Percentiles rank a stretch among this genome's conserved stretches.
Evolutionary conservation across 92 coral and sea anemone genomes (phyloP).

Genomic region (Blastomussa wellsi): DNA sequence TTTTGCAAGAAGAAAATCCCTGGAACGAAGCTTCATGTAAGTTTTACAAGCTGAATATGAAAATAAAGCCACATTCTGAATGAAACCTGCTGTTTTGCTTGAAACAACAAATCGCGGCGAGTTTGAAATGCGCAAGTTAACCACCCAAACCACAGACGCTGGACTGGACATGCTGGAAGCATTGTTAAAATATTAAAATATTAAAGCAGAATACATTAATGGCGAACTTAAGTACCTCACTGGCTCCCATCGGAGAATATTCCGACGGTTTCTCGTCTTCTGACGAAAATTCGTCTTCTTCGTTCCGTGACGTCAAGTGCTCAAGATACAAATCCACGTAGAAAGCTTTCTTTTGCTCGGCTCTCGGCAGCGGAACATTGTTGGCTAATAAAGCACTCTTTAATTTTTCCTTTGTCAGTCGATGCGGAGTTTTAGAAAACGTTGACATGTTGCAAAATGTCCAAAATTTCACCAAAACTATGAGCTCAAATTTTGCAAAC

Average conservation of each 20-base stretch:
- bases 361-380: slow-evolving; percentile 77
- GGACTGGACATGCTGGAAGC: not conserved
- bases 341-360: slow-evolving; percentile 84
- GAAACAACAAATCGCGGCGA: slow-evolving; percentile 30
- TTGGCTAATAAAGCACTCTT: slow-evolving; percentile 77
- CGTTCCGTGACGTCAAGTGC: slow-evolving; percentile 79
- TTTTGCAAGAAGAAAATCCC: not conserved
- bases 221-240: slow-evolving; percentile 48
- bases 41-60: not conserved
- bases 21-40: not conserved
- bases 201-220: slow-evolving; percentile 4
- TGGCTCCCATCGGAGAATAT: slow-evolving; percentile 49
- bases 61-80: slow-evolving; percentile 47
- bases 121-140: slow-evolving; percentile 7
- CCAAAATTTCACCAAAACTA: not conserved
- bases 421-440: slow-evolving; percentile 75
- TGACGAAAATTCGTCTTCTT: slow-evolving; percentile 62
- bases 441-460: slow-evolving; percentile 63
- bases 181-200: slow-evolving; percentile 31
- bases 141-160: slow-evolving; percentile 44
- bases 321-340: slow-evolving; percentile 83
- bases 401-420: slow-evolving; percentile 85
- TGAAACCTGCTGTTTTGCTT: slow-evolving; percentile 28
- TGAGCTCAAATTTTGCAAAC: not conserved
- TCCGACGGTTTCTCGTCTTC: slow-evolving; percentile 76